Base-by-base conservation (phyloP, 2,888 invertebrate genomes). In the Drosophila vallismaia region DNA sequence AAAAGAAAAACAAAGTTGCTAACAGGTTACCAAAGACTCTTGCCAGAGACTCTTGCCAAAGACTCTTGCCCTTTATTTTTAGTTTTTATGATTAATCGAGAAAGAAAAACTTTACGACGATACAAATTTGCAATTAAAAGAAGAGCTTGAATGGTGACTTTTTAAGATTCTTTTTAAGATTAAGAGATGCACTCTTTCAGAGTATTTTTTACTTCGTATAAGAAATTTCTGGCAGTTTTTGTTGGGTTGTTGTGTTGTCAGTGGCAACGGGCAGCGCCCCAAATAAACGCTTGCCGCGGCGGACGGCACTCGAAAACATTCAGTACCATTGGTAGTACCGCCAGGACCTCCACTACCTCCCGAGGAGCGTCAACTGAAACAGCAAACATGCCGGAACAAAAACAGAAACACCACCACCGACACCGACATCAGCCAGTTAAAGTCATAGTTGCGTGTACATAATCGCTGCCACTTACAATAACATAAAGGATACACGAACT, bases 381-480 rank as follows among this genome's bases (percentile, higher is more conserved):
- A 44, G 19, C 42, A 24, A 44, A 8, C 38, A 28, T 10, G 44
- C 44, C 10, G 4, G 4, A 4, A 8, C 9, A 44, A 44, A 4
- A 44, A 10, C 44, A 44, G 19, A 14, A 42, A 9, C n/a, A 4
- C 4, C 14, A 7, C 14, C 40, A 54, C 48, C 49, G 19, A 19
- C 19, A 19, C 19, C 19, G 19, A 10, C 66, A 63, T 62, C 64
- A 57, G 48, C 48, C 62, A 77, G 71, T 71, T 81, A 85, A 87
- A 82, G 72, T 70, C 71, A 57, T 48, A 46, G 77, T 84, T 84
- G 84, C 84, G 84, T 84, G 84, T 73, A 75, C 71, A 77, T 76
- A 84, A 88, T 86, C 76, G 84, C 74, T 73, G 63, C 72, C 76
- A 84, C 77, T 88, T 79, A 74, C 80, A 75, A 69, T 73, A 73